Base-by-base conservation (phyloP, 2,888 invertebrate genomes). In the Lasioglossum morio region DNA sequence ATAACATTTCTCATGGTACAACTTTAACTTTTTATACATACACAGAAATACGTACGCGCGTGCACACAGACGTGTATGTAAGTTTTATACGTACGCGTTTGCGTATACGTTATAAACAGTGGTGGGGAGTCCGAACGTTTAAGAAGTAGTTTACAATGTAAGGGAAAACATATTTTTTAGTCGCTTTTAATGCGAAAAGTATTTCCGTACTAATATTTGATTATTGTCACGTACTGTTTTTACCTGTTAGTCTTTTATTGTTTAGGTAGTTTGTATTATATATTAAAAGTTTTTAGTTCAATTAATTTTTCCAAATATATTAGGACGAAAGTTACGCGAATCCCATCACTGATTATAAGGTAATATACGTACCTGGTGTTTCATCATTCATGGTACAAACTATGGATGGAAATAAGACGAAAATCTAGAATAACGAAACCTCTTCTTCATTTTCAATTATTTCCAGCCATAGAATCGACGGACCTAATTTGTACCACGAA, bases 11-110 rank as follows among this genome's bases (percentile, higher is more conserved):
- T 43, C 37, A 79, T 70, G 79, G 72, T 84, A 81, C 75, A 85
- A 77, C 72, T 63, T 76, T 85, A 66, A 84, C 30, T 43, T 85
- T 81, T 86, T 80, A 79, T 73, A 82, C 74, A 80, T 83, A 79
- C 60, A 53, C 70, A 78, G n/a, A 63, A 30, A 63, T 30, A 63
- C 27, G 27, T 60, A 60, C 60, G 16, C 1, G 30, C 27, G 27
- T 60, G 27, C 60, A 5, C 1, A 14, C 60, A 60, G 12, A 27
- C 14, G 14, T 30, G 60, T 60, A 27, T 60, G 16, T 5, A 4
- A 27, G 27, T 60, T 27, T 60, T 30, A 63, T 30, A 30, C 63
- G 30, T 63, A 63, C 63, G 16, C 30, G 63, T 60, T 60, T 27
- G 60, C 27, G 14, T 60, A 60, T 30, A 63, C 16, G n/a, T 63